Percentiles rank a stretch among this genome's conserved stretches.
Evolutionary conservation across 2,113 vertebrate genomes (phyloP).

Genomic region (Cephalopterus ornatus): DNA sequence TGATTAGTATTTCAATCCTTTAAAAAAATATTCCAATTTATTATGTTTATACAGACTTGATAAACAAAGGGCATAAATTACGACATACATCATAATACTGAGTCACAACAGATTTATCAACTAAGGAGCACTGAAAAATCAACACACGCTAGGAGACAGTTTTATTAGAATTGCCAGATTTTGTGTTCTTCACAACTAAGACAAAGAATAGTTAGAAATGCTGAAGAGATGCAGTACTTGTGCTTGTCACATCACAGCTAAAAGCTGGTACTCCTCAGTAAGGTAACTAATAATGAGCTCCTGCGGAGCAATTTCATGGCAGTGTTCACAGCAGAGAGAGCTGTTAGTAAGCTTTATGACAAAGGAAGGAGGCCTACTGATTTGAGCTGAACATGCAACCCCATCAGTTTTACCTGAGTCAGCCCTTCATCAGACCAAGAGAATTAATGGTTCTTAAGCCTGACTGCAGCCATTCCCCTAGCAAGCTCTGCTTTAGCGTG

Average conservation of each 20-base stretch:
- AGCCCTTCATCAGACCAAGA: neutral
- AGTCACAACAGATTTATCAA: neutral
- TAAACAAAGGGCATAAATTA: neutral
- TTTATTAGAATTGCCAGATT: neutral
- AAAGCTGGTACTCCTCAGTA: neutral
- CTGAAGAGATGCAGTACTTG: neutral
- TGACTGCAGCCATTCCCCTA: neutral
- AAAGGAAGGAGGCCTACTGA: neutral
- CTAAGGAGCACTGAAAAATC: neutral
- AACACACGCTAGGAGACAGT: neutral
- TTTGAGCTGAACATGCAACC: neutral
- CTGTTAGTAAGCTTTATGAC: neutral
- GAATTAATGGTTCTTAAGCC: neutral
- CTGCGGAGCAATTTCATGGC: neutral
- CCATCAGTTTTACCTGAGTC: neutral
- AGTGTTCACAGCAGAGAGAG: neutral
- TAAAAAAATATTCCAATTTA: neutral
- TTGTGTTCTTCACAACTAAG: neutral
- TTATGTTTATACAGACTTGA: neutral
- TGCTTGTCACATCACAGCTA: neutral
- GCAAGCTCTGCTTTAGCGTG: neutral
- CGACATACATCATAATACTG: neutral
- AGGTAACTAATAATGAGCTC: neutral
- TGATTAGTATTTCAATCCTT: neutral
- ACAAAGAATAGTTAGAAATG: neutral